A percentile compares a stretch with the other conserved stretches of the same genome.
These are phyloP conservation scores for Alectoris magna DNA, from an alignment of 2,797 vertebrate species.

Conservation along the genomic window DNA sequence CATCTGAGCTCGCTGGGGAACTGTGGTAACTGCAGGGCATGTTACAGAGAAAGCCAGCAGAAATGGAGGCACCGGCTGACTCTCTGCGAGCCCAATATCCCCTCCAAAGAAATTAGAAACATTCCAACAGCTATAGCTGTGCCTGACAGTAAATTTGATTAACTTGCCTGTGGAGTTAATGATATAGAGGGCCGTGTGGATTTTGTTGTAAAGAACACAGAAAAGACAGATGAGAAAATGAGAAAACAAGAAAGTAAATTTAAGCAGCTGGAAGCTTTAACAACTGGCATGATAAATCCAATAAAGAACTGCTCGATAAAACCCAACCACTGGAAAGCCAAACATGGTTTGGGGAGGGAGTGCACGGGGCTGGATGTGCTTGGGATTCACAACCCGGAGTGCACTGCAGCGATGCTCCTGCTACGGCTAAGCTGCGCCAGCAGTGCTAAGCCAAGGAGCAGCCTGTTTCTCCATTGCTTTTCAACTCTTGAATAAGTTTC, in stretches of 20 bases:
- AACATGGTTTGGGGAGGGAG: slow-evolving; percentile 41
- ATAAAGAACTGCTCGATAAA: slow-evolving; percentile 75
- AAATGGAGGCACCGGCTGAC: neutral
- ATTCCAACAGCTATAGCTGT: slow-evolving; percentile 62
- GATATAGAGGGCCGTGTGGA: slow-evolving; percentile 76
- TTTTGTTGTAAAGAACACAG: slow-evolving; percentile 78
- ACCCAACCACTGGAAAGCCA: slow-evolving; percentile 68
- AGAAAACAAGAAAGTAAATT: slow-evolving; percentile 79
- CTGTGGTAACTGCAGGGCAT: accelerated
- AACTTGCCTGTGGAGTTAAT: slow-evolving; percentile 75
- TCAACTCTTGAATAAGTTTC: neutral
- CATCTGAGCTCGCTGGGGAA: neutral
- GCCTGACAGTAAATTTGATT: slow-evolving; percentile 75
- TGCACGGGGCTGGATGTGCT: neutral
- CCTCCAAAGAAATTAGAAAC: slow-evolving; percentile 63
- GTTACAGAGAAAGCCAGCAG: neutral
- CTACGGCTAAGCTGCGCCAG: accelerated
- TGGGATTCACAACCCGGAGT: neutral
- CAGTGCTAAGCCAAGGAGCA: neutral
- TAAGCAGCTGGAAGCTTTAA: slow-evolving; percentile 77
- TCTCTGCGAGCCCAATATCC: slow-evolving; percentile 31
- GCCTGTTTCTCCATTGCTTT: neutral
- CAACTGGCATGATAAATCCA: slow-evolving; percentile 78
- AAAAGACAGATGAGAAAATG: slow-evolving; percentile 78
- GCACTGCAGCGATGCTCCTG: accelerated